Base-by-base conservation (phyloP, 1,140 invertebrate species). In the Aphaenogaster rudis region DNA sequence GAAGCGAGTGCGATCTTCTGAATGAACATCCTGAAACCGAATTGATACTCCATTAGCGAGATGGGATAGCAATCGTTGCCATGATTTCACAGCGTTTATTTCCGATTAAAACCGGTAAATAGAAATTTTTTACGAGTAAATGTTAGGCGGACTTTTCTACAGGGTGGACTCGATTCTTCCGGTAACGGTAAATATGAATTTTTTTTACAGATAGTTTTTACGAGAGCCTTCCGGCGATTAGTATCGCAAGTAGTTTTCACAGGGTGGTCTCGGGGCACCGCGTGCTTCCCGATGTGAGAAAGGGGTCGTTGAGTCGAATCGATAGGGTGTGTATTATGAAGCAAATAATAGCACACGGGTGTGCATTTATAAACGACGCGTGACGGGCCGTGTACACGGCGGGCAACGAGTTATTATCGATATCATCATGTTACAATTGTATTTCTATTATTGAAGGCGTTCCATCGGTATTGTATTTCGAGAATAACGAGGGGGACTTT, bases 301-400 rank as follows among this genome's bases (percentile, higher is more conserved):
- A 81, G 85, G 45, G 61, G 71, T 78, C 72, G 57, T 86, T 78
- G 64, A 86, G 85, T 82, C 64, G 54, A 86, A 86, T 86, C 85
- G 66, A 86, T 86, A 82, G 50, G 78, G 52, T 67, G 77, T 52
- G 72, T 78, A 64, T 76, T 85, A 76, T 36, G 66, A 28, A 33
- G 72, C 50, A 52, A 86, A 86, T 80, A 80, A 86, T 71, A 48
- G 85, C 33, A 61, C 54, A 63, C 42, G 54, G 52, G 52, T 82
- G 36, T 79, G 36, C 42, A 64, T 66, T 86, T 78, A 86, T 45
- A n/a, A 78, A 78, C 48, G 59, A 79, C 15, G 82, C n/a, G 13
- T 63, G 59, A 86, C 72, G 59, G 33, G 15, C n/a, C 28, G 28
- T 69, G 15, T 59, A 72, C n/a, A 13, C 9, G 54, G 9, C 17